Evolutionary conservation across 2,113 vertebrate species (phyloP).

Genomic region (Elachura formosa): DNA sequence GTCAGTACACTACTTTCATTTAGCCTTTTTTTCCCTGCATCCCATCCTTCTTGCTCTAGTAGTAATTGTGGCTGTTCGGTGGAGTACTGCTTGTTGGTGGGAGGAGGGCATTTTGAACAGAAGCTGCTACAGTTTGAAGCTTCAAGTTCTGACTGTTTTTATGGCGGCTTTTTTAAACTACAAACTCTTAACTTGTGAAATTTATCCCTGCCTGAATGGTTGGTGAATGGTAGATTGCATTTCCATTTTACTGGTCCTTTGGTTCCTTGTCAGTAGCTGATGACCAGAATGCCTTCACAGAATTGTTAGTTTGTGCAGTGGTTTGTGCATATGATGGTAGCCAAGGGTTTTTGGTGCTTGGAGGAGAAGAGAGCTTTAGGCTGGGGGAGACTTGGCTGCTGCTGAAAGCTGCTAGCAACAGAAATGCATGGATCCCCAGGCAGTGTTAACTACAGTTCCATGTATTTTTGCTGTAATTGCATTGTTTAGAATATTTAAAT

Average conservation of each 20-base stretch:
- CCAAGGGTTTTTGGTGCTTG: background rate
- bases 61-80: background rate
- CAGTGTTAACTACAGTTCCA: background rate
- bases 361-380: background rate
- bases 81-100: background rate
- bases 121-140: background rate
- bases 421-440: background rate
- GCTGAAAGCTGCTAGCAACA: rapidly evolving
- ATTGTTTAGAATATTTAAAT: background rate
- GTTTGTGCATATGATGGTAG: background rate
- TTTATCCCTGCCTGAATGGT: background rate
- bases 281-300: rapidly evolving
- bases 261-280: background rate
- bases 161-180: background rate
- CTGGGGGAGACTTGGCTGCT: background rate
- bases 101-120: background rate
- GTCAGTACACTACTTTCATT: background rate
- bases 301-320: background rate
- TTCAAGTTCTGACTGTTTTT: background rate
- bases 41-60: background rate
- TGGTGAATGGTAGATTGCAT: background rate
- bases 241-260: background rate
- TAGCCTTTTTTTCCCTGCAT: background rate
- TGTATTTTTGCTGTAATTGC: background rate
- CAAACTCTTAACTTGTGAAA: background rate